These are phyloP conservation scores for Macquaria australasica DNA, from an alignment of 2,113 vertebrate genomes.

Conservation along the genomic window DNA sequence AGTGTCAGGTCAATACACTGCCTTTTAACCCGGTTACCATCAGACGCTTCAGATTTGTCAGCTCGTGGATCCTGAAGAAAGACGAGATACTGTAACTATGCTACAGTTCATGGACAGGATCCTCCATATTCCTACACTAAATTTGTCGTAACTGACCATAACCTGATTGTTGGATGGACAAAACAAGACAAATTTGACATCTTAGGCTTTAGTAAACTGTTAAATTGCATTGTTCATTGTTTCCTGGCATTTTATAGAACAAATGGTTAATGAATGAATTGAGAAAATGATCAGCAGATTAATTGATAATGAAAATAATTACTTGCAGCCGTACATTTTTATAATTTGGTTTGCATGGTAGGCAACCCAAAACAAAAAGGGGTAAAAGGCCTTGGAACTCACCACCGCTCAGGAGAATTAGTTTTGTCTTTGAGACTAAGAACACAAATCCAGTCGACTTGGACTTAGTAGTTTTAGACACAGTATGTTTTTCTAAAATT, in stretches of 20 bases:
- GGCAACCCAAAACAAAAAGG: background rate
- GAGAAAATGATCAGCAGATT: background rate
- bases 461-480: background rate
- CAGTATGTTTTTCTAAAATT: background rate
- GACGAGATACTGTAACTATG: background rate
- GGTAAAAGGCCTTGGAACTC: background rate
- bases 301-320: background rate
- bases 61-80: conserved; percentile 1
- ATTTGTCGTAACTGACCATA: background rate
- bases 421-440: background rate
- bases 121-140: background rate
- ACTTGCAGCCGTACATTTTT: background rate
- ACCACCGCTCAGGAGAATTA: background rate
- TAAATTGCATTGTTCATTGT: too few relatives aligned
- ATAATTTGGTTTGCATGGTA: background rate
- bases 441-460: background rate
- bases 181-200: background rate
- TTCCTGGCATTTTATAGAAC: background rate
- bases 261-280: background rate
- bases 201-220: too few relatives aligned
- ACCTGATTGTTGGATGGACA: background rate
- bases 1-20: conserved; percentile 18
- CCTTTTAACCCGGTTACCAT: background rate
- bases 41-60: background rate
- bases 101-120: background rate